Base-by-base conservation (phyloP, 2,113 vertebrate genomes). In the Xiphophorus maculatus region DNA sequence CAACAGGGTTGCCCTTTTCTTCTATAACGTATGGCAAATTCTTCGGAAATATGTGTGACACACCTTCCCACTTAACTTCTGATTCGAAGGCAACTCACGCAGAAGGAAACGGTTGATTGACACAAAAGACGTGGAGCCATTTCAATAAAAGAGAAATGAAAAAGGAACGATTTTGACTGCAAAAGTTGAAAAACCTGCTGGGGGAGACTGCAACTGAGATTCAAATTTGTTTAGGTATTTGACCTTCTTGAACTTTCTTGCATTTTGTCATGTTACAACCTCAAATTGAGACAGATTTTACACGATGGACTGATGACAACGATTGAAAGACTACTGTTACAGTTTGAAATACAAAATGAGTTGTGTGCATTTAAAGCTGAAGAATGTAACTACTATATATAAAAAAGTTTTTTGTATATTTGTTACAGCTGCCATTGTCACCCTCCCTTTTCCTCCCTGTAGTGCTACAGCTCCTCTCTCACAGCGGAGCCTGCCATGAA, bases 1-100 rank as follows among this genome's bases (percentile, higher is more conserved):
- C 94, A 94, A 92, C 91, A 90, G 86, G 84, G 87, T 89, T 92
- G 92, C 90, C 93, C 94, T 93, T 93, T 93, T 93, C 35, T 93
- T 80, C 80, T 85, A 35, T 68, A 81, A 89, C 83, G 85, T 82
- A 71, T 80, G 66, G 74, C 74, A 81, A 87, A 89, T 86, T 81
- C 77, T 80, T 37, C n/a, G 13, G 79, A 81, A 87, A 71, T 91
- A 87, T 76, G 79, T 72, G 82, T 84, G 88, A 88, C 90, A 66
- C 83, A 70, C 82, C 79, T 69, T 81, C 64, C 28, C 63, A 37
- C 42, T 5, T 19, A 32, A 58, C 62, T 28, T 42, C 40, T 27
- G 12, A 63, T 44, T 44, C 0, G 44, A 25, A 42, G 48, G 30
- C 37, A 28, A 30, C n/a, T 66, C 30, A n/a, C 28, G 58, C 63